Evolutionary conservation across 1,140 invertebrate genomes (phyloP).

Genomic region (Meteorus sp.): DNA sequence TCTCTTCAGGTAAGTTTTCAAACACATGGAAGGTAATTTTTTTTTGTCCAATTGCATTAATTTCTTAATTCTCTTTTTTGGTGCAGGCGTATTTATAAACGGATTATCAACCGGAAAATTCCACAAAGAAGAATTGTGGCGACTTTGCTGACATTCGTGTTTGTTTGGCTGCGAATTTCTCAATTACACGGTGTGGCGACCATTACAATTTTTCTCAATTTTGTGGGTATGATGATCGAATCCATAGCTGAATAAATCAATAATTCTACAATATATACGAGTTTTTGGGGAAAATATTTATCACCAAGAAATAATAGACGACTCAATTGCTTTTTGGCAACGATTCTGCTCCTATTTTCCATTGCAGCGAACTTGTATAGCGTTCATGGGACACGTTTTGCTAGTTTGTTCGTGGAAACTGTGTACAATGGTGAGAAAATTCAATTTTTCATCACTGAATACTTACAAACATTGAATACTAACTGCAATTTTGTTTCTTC

Average conservation of each 20-base stretch:
- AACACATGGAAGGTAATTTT: conserved; percentile 18
- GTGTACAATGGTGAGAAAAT: too few relatives aligned
- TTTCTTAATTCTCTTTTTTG: conserved; percentile 49
- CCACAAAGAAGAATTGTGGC: conserved; percentile 68
- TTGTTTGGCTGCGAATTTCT: conserved; percentile 89
- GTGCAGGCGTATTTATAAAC: conserved; percentile 88
- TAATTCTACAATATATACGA: conserved; percentile 50
- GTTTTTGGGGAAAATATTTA: too few relatives aligned
- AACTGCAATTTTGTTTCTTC: too few relatives aligned
- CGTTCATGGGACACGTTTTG: too few relatives aligned
- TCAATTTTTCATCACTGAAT: too few relatives aligned
- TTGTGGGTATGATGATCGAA: conserved; percentile 75
- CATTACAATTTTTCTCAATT: conserved; percentile 82
- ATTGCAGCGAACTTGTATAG: too few relatives aligned
- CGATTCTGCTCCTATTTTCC: too few relatives aligned
- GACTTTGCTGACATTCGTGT: conserved; percentile 80
- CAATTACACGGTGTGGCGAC: too few relatives aligned
- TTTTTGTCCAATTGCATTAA: not conserved
- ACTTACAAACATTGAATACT: too few relatives aligned
- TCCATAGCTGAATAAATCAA: conserved; percentile 59
- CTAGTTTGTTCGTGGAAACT: too few relatives aligned
- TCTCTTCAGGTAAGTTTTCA: conserved; percentile 72
- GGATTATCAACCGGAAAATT: conserved; percentile 60
- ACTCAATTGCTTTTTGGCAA: too few relatives aligned
- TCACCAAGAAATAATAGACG: too few relatives aligned